Evolutionary conservation across 2,797 vertebrate genomes (phyloP), one percentile per base, ranked within the genome.

Genomic region (Amazona ochrocephala): DNA sequence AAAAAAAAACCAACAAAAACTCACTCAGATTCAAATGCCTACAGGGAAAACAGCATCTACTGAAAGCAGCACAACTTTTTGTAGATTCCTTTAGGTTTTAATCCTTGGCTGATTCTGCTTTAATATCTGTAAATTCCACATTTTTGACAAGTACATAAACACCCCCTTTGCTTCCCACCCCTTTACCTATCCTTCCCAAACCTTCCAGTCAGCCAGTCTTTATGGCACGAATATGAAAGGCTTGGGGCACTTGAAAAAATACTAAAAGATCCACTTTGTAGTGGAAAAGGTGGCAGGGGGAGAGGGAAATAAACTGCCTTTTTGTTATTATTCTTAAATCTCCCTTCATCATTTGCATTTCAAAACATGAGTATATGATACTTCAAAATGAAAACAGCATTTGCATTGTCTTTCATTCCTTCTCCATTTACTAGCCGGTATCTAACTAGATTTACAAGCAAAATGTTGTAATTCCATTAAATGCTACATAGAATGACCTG

Each of bases 61-160:
- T 54, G 84, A 94, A 86, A 90, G 84, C 85, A 94, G 75, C 32
- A 77, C 66, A 89, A 82, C 78, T 91, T 96, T 82, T 84, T 77
- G 65, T 84, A 70, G 61, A 85, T 94, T 95, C 79, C 89, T 97
- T 92, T 44, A 70, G 60, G 85, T 97, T 97, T 97, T 95, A 97
- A 96, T 95, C 84, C 53, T 94, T 76, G 47, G 74, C 54, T 61
- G 80, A 90, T 91, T 95, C 88, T 92, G 80, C 93, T 96, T 96
- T 94, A 96, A 84, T 97, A 94, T 91, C 62, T 78, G 80, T 81
- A 96, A 97, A 97, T 97, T 97, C 91, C 68, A 92, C 48, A 88
- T 94, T 81, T 97, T 96, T 94, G 87, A 96, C 79, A 96, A 96
- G 84, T 87, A 96, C 97, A 95, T 81, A 84, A 19, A 79, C 66